Base-by-base conservation (phyloP, 2,888 invertebrate genomes). In the Drosophila paracracens region DNA sequence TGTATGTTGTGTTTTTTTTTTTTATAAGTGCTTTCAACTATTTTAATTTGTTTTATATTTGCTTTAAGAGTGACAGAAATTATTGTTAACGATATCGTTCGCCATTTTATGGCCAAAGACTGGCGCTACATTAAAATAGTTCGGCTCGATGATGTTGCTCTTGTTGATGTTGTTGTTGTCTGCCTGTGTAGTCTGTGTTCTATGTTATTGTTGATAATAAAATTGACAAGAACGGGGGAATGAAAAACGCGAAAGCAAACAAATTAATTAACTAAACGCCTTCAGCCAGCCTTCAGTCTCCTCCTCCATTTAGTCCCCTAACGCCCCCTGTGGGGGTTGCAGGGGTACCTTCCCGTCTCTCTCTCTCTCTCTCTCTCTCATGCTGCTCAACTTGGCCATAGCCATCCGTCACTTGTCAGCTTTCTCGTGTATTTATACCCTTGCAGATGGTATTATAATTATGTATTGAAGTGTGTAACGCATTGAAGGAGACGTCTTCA, bases 41-140 rank as follows among this genome's bases (percentile, higher is more conserved):
- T 87, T 87, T 88, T 85, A 89, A 87, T 88, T 83, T 85, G 86
- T 81, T 83, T 74, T 79, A 83, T 79, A 83, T 87, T 73, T 74
- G 71, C 79, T 83, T 81, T 33, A 61, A 79, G 81, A 85, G 71
- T 89, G 88, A 76, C 90, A 89, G 70, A 77, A 83, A 89, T 89
- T 74, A 81, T 88, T 76, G 82, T 79, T 86, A 88, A 89, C 86
- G 79, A 85, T 85, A 82, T 87, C 69, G 71, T 67, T 29, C 4
- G 56, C 58, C 65, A 67, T 79, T 74, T 80, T 79, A 70, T 81
- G 72, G 58, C 78, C 77, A 69, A 66, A 54, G 72, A 31, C 82
- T 81, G 81, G 82, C 81, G 81, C 83, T 74, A 51, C 53, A 72
- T 40, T 60, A 51, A 54, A 64, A 57, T 69, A 40, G 62, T 74